phyloP scores from a whole-genome alignment of 2,113 vertebrate species.

The Thomomys bottae region DNA sequence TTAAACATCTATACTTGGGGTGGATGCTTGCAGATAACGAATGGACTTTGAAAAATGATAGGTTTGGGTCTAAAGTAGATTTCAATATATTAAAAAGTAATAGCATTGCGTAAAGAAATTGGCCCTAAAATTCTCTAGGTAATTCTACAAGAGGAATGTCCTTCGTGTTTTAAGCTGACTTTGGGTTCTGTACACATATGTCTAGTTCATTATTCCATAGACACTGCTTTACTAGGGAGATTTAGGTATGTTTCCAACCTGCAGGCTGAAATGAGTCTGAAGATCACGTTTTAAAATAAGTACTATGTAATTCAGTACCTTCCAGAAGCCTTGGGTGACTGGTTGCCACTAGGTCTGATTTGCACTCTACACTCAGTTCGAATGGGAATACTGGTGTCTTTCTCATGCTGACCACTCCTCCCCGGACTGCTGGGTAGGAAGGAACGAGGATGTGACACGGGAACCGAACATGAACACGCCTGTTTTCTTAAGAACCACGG shows the following conservation, averaged over 20 bases:
- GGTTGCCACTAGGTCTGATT: conserved; percentile 35
- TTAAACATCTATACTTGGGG: conserved; percentile 59
- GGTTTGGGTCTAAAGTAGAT: conserved; percentile 66
- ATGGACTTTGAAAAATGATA: conserved; percentile 68
- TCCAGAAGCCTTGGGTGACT: conserved; percentile 31
- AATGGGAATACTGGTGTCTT: conserved; percentile 33
- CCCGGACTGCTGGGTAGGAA: neutral
- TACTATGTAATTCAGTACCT: neutral
- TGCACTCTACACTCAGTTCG: conserved; percentile 15
- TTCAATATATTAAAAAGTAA: conserved; percentile 73
- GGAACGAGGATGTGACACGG: conserved; percentile 45
- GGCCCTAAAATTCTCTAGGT: neutral
- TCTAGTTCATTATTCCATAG: neutral
- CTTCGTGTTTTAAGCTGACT: neutral
- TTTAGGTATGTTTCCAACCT: conserved; percentile 23
- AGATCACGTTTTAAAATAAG: conserved; percentile 59
- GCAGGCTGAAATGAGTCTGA: neutral
- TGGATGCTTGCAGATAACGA: conserved; percentile 65
- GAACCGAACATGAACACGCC: conserved; percentile 13
- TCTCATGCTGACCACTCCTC: too few species aligned
- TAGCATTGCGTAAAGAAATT: conserved; percentile 54
- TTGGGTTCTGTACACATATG: neutral
- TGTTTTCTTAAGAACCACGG: conserved; percentile 30
- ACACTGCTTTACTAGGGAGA: neutral
- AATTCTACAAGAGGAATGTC: conserved; percentile 13